A percentile compares a stretch with the other conserved stretches of the same genome.
Evolutionary conservation across 2,888 invertebrate species (phyloP).

Genomic region (Barypeithes pellucidus): DNA sequence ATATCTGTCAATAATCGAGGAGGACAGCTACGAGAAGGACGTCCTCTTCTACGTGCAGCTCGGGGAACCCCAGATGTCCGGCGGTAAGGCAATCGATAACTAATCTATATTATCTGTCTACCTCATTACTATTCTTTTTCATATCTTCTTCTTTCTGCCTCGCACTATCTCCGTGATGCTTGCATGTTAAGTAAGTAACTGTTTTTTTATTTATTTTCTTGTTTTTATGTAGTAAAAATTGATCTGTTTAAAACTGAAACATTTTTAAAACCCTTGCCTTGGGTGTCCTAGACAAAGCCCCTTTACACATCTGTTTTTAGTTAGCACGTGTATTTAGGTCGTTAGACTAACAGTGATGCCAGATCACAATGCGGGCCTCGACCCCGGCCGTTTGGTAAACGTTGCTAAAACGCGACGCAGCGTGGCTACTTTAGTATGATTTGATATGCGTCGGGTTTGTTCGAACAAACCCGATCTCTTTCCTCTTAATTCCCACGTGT

Average conservation of each 20-base stretch:
- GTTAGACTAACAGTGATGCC: no score
- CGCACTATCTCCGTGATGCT: conserved; percentile 65
- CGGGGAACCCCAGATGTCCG: conserved; percentile 89
- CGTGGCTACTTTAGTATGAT: no score
- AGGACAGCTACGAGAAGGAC: conserved; percentile 98
- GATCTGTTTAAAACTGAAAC: conserved; percentile 12
- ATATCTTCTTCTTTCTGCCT: conserved; percentile 63
- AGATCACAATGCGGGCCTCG: no score
- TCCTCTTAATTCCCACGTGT: no score
- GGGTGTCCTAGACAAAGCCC: no score
- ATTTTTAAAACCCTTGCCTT: neutral
- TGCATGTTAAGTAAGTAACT: conserved; percentile 70
- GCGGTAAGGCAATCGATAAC: conserved; percentile 78
- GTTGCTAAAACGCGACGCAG: no score
- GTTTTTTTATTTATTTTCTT: conserved; percentile 21
- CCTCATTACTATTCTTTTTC: conserved; percentile 60
- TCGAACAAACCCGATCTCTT: no score
- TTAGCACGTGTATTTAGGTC: no score
- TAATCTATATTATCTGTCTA: conserved; percentile 50
- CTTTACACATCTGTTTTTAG: no score
- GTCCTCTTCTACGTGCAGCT: conserved; percentile 94
- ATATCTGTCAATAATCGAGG: conserved; percentile 91
- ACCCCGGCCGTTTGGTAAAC: no score
- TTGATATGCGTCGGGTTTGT: no score
- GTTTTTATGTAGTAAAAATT: conserved; percentile 22